Base-by-base conservation (phyloP, 2,888 invertebrate species). In the Polydrusus pterygomalis region DNA sequence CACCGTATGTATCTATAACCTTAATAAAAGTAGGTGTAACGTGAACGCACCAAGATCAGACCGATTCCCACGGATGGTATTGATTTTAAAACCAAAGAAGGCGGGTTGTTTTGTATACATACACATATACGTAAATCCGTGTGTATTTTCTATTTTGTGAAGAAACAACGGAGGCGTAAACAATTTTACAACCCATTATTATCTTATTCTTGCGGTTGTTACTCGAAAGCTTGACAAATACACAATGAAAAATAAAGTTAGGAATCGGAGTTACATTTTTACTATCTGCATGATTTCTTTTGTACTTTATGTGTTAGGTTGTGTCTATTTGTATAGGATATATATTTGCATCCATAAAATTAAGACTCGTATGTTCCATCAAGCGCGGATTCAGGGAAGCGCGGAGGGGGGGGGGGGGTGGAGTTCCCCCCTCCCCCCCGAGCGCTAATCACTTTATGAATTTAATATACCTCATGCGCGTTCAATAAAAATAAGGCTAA, bases 11-110 rank as follows among this genome's bases (percentile, higher is more conserved):
- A 60, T n/a, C n/a, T n/a, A n/a, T 60, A 60, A 60, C 58, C 58
- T 71, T 64, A 71, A 71, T 71, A 71, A 71, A 71, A 71, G 71
- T 71, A 71, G 71, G 71, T 71, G 71, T 71, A 71, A 71, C 71
- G 63, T 64, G 51, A 71, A 71, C 71, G 63, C 71, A 62, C 62
- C 51, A 63, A 71, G 70, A 49, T 49, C 62, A 51, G 64, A 64
- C 71, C 54, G 71, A 64, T 71, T 71, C 71, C 64, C 71, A 71
- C 71, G 71, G 71, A 71, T 71, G 54, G 71, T 71, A 71, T 71
- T 71, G 71, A 71, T 71, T 71, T 71, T 71, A 71, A 71, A 64
- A 71, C 51, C 17, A 56, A 64, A 71, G 68, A 56, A 71, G 71
- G 71, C 71, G 71, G 71, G 40, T 63, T 71, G 56, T 58, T 70